Evolutionary conservation across 37 sponge, comb jelly and placozoan species (phyloP), one percentile per base, ranked within the genome.

Genomic region (Spongilla lacustris): DNA sequence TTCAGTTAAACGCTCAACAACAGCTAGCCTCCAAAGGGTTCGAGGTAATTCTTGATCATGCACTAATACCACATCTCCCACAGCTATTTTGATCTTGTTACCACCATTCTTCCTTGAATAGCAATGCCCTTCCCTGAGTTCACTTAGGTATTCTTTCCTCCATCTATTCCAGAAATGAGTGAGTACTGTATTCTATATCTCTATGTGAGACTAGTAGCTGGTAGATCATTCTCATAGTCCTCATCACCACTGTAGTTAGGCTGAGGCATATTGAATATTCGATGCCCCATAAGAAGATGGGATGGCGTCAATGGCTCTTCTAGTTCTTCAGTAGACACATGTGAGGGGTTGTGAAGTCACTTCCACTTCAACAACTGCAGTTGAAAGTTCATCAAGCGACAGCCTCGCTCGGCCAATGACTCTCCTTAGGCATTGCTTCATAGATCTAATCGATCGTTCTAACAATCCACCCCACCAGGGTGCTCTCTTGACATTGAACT

Each of bases 371-470:
- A 67, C 75, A n/a, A 74, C 27, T 1, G 35, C 6, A 10, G 85
- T 84, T 2, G 2, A 29, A 11, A 84, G 36, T 32, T 84, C 85
- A 75, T 84, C 85, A 30, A 2, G 6, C 2, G 75, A 50, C 4
- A 84, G 67, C 33, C 24, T 46, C 26, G 76, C 66, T 10, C 70
- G 14, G 2, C 76, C 85, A 49, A 84, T 76, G 21, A 35, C 58
- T 26, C 66, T 67, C 68, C 35, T 74, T 50, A 75, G 34, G 32
- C 85, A 84, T 22, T 77, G 68, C 77, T 84, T 84, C 21, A 68
- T 76, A 32, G 77, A 76, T 35, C 19, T 58, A 46, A 83, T 41
- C 29, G 74, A n/a, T 6, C 84, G 25, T 25, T 73, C 84, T 19
- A 71, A 83, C 66, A 75, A 30, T 74, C 79, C 6, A 41, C 3